Base-by-base conservation (phyloP, 2,797 vertebrate genomes). In the Chloroceryle inda region DNA sequence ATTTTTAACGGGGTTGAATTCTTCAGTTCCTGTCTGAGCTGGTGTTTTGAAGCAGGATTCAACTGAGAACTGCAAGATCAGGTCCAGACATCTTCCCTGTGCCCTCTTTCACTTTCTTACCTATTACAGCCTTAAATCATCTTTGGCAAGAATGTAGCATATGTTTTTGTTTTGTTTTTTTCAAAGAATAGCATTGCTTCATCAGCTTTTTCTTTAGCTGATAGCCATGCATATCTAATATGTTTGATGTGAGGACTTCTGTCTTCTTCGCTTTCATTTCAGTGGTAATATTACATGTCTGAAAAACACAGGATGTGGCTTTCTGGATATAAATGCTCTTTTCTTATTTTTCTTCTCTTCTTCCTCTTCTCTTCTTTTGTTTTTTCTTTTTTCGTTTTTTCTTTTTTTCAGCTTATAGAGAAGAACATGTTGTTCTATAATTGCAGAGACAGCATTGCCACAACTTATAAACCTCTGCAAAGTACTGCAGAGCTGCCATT, bases 1-100 rank as follows among this genome's bases (percentile, higher is more conserved):
- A 96, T 95, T 97, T 97, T 95, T 96, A 95, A 92, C 83, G 79
- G 94, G 92, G 42, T 84, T 94, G 88, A 73, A 87, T 96, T 89
- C 89, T 88, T 80, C 87, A 56, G 38, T 85, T 97, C 78, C 81
- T 8, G 2, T 52, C 78, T 78, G 85, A 66, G 49, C 7, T 72
- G 81, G 44, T 92, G 89, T 92, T 96, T 74, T 91, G 74, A 96
- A 94, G 76, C 35, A 66, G 44, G 33, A n/a, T 59, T 85, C 42
- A 56, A 21, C 37, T 33, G 68, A 81, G 58, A 76, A 63, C 31
- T 50, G 21, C 74, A 45, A 62, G 52, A 94, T 63, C 38, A 35
- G 69, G 88, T 83, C 94, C 86, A 85, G 33, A 4, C 59, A 26
- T 52, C 76, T 96, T 92, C 89, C 73, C 33, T 42, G 79, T 69